Evolutionary conservation across 1,140 invertebrate species (phyloP).

Genomic region (Drosophila sucinea): DNA sequence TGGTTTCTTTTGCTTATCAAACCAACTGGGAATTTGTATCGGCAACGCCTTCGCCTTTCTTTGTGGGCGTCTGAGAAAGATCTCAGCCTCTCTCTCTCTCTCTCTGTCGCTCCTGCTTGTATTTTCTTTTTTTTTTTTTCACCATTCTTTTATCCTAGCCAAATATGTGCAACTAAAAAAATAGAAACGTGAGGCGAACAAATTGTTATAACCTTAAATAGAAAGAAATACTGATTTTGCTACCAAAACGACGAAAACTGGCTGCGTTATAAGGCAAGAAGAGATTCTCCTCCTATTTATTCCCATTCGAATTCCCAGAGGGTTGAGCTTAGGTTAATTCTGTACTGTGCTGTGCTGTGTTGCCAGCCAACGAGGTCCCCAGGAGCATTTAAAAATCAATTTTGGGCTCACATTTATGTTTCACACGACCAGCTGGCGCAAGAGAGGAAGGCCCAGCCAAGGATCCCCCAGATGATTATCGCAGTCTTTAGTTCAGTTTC

Average conservation of each 20-base stretch:
- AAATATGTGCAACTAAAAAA: slow-evolving; percentile 55
- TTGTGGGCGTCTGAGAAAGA: slow-evolving; percentile 47
- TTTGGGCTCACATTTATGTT: slow-evolving; percentile 57
- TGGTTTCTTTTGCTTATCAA: slow-evolving; percentile 65
- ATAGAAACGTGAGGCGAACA: slow-evolving; percentile 65
- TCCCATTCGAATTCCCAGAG: slow-evolving; percentile 52
- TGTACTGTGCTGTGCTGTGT: slow-evolving; percentile 4
- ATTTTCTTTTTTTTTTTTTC: slow-evolving; percentile 10
- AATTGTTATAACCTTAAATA: slow-evolving; percentile 70
- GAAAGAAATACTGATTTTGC: slow-evolving; percentile 49
- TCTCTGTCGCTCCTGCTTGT: neutral
- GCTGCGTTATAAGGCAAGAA: slow-evolving; percentile 51
- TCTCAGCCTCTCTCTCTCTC: neutral
- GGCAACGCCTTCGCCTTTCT: slow-evolving; percentile 56
- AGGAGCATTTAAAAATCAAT: slow-evolving; percentile 63
- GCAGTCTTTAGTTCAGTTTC: neutral
- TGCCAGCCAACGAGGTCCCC: slow-evolving; percentile 28
- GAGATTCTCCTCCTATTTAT: slow-evolving; percentile 9
- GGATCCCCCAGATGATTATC: slow-evolving; percentile 54
- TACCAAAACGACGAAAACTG: slow-evolving; percentile 13
- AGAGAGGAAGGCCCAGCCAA: neutral
- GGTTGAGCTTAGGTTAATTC: slow-evolving; percentile 57
- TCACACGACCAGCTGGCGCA: slow-evolving; percentile 52
- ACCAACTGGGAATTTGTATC: slow-evolving; percentile 69
- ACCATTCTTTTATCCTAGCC: slow-evolving; percentile 35